Evolutionary conservation across 2,797 vertebrate genomes (phyloP), one percentile per base, ranked within the genome.

Genomic region (Rhincodon typus): DNA sequence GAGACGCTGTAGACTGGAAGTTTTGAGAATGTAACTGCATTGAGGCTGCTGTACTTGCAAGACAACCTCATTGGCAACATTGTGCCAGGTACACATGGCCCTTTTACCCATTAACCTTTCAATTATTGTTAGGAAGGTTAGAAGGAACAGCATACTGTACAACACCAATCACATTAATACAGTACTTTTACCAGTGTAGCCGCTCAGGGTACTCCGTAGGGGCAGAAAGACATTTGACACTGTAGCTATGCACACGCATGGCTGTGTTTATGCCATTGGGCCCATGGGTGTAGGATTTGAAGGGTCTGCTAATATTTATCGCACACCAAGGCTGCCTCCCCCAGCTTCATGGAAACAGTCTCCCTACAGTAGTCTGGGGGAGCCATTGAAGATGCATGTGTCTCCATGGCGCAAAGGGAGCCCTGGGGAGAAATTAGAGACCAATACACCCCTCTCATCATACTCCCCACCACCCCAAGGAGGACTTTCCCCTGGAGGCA

Each of bases 31-130:
- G 72, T 96, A 79, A 96, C 93, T 62, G 94, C 34, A 15, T 50
- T 96, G 23, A 69, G 94, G 17, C 96, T 96, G 57, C 90, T 96
- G 0, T 77, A 96, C 21, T 95, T 96, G 90, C 53, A 96, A 25
- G 91, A 96, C 88, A 96, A 96, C 84, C 30, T 74, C 70, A 96
- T 96, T 21, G 4, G 30, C 50, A 70, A 94, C 38, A 57, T 96
- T 8, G 46, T 5, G 3, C 96, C 96, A 96, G 96, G 96, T 96
- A 96, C 23, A 23, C 23, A 23, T 0, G 8, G 2, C 0, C 50
- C 42, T 19, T 62, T 94, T 17, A 13, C 25, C 67, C 25, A 46
- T 4, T 67, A 0, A 1, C 38, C 38, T 94, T 94, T 30, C 86
- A 57, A 27, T 3, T 30, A 34, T 30, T 13, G 3, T 90, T 19